These are phyloP conservation scores for Heliconius congener DNA, from an alignment of 1,140 invertebrate species.

Conservation along the genomic window DNA sequence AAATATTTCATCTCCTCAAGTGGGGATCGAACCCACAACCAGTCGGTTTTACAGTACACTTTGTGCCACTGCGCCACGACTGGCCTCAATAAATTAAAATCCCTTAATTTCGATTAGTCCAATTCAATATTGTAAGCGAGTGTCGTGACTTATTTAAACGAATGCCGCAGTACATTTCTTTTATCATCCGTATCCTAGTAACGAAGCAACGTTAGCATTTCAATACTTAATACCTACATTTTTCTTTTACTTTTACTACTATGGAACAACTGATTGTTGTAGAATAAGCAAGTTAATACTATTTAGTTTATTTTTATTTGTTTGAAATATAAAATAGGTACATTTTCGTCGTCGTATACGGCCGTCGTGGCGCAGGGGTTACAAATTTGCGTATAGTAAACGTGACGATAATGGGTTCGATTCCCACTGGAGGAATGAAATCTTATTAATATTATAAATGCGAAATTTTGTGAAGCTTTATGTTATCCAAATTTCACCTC, in stretches of 20 bases:
- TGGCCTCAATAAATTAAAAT: conserved; percentile 11
- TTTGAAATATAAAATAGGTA: neutral
- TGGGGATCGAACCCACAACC: no score
- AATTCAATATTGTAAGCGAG: conserved; percentile 6
- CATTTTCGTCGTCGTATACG: no score
- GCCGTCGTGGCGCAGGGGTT: no score
- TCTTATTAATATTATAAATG: no score
- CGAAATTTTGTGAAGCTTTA: no score
- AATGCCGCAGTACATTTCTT: conserved; percentile 16
- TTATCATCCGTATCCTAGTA: conserved; percentile 66
- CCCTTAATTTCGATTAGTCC: neutral
- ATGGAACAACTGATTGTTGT: neutral
- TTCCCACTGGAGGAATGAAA: no score
- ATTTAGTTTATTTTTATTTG: neutral
- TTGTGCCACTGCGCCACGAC: no score
- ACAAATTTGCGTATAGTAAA: no score
- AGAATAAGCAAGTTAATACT: neutral
- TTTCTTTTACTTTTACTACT: neutral
- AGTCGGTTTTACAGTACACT: no score
- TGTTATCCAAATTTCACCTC: no score
- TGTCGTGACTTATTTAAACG: conserved; percentile 28
- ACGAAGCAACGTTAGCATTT: conserved; percentile 63
- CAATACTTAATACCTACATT: conserved; percentile 53
- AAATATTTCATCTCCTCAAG: no score
- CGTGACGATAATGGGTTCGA: no score